phyloP scores from a whole-genome alignment of 2,113 vertebrate species.

The Ptilonorhynchus violaceus region DNA sequence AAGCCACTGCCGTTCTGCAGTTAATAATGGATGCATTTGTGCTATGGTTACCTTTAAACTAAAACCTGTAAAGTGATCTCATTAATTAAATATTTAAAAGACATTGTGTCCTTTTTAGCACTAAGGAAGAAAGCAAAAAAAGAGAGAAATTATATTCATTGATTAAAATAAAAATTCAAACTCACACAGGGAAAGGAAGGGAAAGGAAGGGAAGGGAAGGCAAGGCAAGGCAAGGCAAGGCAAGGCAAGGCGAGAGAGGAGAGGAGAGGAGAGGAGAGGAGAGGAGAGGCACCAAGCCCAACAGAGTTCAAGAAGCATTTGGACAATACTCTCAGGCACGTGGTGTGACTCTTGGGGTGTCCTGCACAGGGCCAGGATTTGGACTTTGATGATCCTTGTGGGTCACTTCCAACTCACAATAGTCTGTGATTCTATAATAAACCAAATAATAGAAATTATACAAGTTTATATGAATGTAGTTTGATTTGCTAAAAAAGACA shows the following conservation, averaged over 20 bases:
- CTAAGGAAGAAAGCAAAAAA: background rate
- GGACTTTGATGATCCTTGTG: background rate
- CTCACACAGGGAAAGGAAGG: too few relatives aligned
- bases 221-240: background rate
- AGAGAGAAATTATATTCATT: background rate
- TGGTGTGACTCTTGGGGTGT: background rate
- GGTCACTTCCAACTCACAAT: background rate
- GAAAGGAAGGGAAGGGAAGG: background rate
- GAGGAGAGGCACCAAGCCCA: background rate
- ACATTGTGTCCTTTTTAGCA: constrained; percentile 62
- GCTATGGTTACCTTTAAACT: constrained; percentile 94
- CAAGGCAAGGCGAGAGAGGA: too few relatives aligned
- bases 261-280: background rate
- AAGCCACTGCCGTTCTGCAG: constrained; percentile 57
- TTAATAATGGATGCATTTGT: constrained; percentile 90
- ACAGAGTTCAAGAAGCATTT: background rate
- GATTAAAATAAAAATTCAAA: background rate
- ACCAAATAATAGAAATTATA: background rate
- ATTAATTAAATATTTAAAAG: constrained; percentile 83
- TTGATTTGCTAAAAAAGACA: background rate
- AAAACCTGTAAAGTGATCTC: constrained; percentile 86
- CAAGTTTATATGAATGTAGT: background rate
- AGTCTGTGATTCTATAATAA: background rate
- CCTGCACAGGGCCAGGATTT: background rate
- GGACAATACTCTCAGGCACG: background rate